These are phyloP conservation scores for Macquaria ambigua DNA, from an alignment of 2,113 vertebrate genomes.

Conservation along the genomic window DNA sequence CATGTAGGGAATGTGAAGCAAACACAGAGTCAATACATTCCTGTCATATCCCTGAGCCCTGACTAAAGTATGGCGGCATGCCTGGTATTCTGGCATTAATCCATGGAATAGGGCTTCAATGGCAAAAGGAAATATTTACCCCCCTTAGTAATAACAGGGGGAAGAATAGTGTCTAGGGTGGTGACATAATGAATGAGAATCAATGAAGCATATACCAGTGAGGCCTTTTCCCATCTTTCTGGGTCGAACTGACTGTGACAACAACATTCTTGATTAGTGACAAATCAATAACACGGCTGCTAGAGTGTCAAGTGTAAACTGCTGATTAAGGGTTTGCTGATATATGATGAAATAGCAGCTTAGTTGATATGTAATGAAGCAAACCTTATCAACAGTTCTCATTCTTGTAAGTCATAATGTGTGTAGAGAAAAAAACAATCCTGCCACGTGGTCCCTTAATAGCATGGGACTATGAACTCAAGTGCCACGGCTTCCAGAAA, in stretches of 20 bases:
- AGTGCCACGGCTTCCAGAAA: not conserved
- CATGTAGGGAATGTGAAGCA: constrained; percentile 64
- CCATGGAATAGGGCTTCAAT: constrained; percentile 68
- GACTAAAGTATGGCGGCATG: constrained; percentile 61
- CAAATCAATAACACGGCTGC: not conserved
- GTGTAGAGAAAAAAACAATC: not conserved
- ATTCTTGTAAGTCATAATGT: not conserved
- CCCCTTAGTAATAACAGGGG: constrained; percentile 57
- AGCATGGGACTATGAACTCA: constrained; percentile 14
- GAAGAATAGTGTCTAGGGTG: constrained; percentile 35
- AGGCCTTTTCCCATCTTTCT: constrained; percentile 29
- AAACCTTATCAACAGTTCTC: constrained; percentile 1
- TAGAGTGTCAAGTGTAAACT: not conserved
- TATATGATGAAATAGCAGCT: not conserved
- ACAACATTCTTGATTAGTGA: constrained; percentile 43
- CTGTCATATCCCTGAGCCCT: constrained; percentile 62
- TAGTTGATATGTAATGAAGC: not conserved
- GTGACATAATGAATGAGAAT: constrained; percentile 24
- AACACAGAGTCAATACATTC: constrained; percentile 78
- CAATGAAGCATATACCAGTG: constrained; percentile 10
- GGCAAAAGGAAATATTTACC: constrained; percentile 79
- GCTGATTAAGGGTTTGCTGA: constrained; percentile 17
- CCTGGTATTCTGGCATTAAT: constrained; percentile 74
- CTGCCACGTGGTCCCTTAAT: not conserved
- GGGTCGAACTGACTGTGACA: constrained; percentile 41